Conservation (phyloP, 2,113 vertebrate genomes). For the Podarcis muralis region DNA sequence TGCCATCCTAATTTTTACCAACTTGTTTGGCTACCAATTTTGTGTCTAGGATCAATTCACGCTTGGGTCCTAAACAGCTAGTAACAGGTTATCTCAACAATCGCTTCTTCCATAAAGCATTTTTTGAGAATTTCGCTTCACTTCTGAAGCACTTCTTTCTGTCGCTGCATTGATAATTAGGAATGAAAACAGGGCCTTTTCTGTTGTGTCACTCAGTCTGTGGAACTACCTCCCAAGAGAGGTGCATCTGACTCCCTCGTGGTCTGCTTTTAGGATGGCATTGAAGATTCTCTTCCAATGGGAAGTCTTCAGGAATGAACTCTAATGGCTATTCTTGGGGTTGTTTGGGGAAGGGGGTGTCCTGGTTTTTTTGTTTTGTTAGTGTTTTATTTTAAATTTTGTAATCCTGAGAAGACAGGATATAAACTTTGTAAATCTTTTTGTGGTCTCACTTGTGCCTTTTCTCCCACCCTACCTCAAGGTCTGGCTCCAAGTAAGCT, state of each 20-base stretch:
- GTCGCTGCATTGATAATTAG: not conserved
- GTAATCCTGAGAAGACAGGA: not conserved
- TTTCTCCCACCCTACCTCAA: conserved; percentile 26
- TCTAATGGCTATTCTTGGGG: not conserved
- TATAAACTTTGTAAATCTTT: not conserved
- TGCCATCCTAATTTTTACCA: not conserved
- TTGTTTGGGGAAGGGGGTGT: not conserved
- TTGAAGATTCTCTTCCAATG: not conserved
- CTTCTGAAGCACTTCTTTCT: not conserved
- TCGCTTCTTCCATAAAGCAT: not conserved
- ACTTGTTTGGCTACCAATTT: not conserved
- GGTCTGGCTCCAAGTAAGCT: conserved; percentile 81
- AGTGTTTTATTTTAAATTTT: not conserved
- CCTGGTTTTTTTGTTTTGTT: not conserved
- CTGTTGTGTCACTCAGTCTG: not conserved
- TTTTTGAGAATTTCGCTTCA: not conserved
- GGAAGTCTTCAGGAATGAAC: not conserved
- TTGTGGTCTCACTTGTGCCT: not conserved
- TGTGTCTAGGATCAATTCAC: not conserved
- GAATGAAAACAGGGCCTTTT: not conserved
- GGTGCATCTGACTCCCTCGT: not conserved
- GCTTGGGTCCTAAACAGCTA: not conserved
- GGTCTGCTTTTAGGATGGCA: not conserved
- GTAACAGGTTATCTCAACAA: not conserved
- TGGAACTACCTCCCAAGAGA: not conserved